A percentile compares a stretch with the other conserved stretches of the same genome.
These are phyloP conservation scores for Coenonympha glycerion DNA, from an alignment of 2,888 invertebrate genomes.

Conservation along the genomic window DNA sequence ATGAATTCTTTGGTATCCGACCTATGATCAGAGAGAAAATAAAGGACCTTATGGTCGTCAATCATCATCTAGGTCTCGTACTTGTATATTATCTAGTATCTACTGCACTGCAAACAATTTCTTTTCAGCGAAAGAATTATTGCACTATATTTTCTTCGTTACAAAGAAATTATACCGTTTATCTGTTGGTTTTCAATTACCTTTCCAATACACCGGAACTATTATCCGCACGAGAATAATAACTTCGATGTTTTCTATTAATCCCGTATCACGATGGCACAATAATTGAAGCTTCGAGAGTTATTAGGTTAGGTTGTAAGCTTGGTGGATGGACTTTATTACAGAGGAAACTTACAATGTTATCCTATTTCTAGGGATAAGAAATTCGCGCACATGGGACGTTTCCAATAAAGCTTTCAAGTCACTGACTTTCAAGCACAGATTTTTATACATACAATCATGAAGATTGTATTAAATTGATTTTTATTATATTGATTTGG, in stretches of 20 bases:
- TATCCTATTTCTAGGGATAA: background rate
- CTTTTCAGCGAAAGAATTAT: background rate
- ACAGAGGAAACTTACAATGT: background rate
- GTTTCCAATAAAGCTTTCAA: too few relatives aligned
- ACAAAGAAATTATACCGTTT: conserved; percentile 17
- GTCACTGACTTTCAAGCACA: too few relatives aligned
- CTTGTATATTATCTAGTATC: too few relatives aligned
- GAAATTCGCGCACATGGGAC: too few relatives aligned
- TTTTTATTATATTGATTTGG: too few relatives aligned
- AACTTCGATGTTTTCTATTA: conserved; percentile 20
- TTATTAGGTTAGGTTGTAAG: background rate
- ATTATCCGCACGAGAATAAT: conserved; percentile 20
- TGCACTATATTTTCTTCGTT: background rate
- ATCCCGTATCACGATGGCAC: conserved; percentile 20
- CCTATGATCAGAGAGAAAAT: too few relatives aligned
- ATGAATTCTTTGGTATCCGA: too few relatives aligned
- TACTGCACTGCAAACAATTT: background rate
- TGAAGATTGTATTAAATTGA: too few relatives aligned
- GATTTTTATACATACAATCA: too few relatives aligned
- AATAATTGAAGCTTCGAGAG: conserved; percentile 10
- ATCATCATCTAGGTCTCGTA: too few relatives aligned
- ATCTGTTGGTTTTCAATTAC: conserved; percentile 21
- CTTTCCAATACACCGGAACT: conserved; percentile 16
- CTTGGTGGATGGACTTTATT: background rate
- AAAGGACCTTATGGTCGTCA: too few relatives aligned